Evolutionary conservation across 1,140 invertebrate genomes (phyloP), one percentile per base, ranked within the genome.

Genomic region (Pararge aegeria): DNA sequence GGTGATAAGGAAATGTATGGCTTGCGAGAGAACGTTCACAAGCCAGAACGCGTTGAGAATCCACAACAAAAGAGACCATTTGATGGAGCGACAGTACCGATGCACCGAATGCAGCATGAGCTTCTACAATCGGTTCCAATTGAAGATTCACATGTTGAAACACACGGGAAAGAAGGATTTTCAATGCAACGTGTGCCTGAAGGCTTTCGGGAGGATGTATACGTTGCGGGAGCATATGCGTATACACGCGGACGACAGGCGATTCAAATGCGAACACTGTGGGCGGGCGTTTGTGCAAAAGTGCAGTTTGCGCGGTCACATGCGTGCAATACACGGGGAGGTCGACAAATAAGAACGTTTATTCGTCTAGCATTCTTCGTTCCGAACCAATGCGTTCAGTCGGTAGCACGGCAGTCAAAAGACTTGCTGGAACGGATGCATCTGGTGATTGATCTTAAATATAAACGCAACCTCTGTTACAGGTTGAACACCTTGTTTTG

Each of bases 111-210:
- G 87, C 62, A 73, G 70, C 7, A 64, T 61, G 37, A 61, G 46
- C n/a, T 83, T 83, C 48, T 80, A 64, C 55, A 55, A 64, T 0
- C 62, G 60, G 12, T 51, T 38, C 0, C 61, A 55, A 7, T 68
- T 92, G 18, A 81, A 80, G 24, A 67, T 72, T 20, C 91, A 92
- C 64, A 86, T 88, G 72, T 61, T 90, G 2, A 88, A 75, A 18
- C 91, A 92, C 61, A 88, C 86, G 5, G 93, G 94, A 0, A 91
- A 93, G 53, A 93, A 93, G 50, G 94, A 94, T 13, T 76, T 58
- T 21, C 37, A 68, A 1, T 79, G 73, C 13, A 51, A 64, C 1
- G 85, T 92, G 13, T 96, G 95, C 73, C 86, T 91, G 6, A 92
- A 92, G 52, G 82, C 67, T 71, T 93, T 87, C 70, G 93, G 84